These are phyloP conservation scores for Pristionchus mayeri DNA, from an alignment of 2,888 invertebrate species.

Conservation along the genomic window DNA sequence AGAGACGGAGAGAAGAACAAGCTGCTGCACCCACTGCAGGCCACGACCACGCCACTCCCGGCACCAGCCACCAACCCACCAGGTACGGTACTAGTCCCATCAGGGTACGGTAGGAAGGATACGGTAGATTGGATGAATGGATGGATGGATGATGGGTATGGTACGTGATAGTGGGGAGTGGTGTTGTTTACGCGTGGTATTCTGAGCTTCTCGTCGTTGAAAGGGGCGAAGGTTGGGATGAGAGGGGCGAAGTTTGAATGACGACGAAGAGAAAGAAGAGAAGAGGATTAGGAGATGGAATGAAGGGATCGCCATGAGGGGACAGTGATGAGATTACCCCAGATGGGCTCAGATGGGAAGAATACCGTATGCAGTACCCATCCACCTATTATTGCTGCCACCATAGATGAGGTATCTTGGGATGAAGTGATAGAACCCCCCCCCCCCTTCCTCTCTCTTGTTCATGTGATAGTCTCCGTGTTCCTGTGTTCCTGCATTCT, in stretches of 20 bases:
- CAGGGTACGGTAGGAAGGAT: background rate
- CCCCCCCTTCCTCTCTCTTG: background rate
- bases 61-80: background rate
- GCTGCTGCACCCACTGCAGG: background rate
- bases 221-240: background rate
- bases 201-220: background rate
- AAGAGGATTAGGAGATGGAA: slow-evolving; percentile 9
- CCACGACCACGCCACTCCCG: no score
- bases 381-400: background rate
- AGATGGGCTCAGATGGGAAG: background rate
- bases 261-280: background rate
- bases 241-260: slow-evolving; percentile 31
- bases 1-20: slow-evolving; percentile 35
- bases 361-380: background rate
- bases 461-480: background rate
- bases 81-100: slow-evolving; percentile 2
- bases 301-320: background rate
- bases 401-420: background rate
- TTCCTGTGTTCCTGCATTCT: background rate
- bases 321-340: background rate
- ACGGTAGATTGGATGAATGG: background rate
- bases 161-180: background rate
- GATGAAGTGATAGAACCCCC: background rate
- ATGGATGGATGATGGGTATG: background rate
- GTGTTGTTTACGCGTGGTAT: background rate